Base-by-base conservation (phyloP, 2,113 vertebrate species). In the Mustelus asterias region DNA sequence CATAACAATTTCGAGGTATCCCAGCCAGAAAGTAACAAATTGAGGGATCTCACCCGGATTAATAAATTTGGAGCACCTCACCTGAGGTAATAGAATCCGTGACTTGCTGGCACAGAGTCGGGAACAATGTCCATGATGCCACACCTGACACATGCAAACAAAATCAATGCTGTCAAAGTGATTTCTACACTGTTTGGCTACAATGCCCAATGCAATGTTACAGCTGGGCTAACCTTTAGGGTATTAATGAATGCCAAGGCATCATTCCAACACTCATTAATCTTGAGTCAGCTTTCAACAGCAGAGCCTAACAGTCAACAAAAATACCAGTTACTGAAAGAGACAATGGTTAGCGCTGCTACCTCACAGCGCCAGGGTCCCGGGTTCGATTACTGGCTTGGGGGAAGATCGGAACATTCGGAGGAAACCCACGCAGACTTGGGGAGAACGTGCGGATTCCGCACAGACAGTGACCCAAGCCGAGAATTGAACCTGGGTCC, bases 81-180 rank as follows among this genome's bases (percentile, higher is more conserved):
- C 0, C 60, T 9, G 60, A 9, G 0, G 60, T 63, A 63, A 63
- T 37, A 18, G n/a, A 41, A 65, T 24, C 60, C n/a, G 18, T 0
- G 7, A 37, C 89, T 29, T 9, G 2, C 29, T 44, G 26, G 10
- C 11, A 33, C 48, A 29, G 86, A 60, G 14, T 13, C 13, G n/a
- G 10, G 60, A 93, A 33, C 0, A 1, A 0, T 22, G 14, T n/a
- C 33, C 33, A 92, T 14, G 18, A 14, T 18, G 58, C 89, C 33
- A 22, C 60, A 18, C 16, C 89, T 65, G 58, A 92, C 29, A 65
- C n/a, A 44, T 41, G 89, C 65, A 65, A 93, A 93, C 16, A 6
- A 37, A 93, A 93, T 93, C 89, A 93, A 24, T 93, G 29, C 60
- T 67, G 60, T 93, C 89, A 93, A n/a, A 67, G 65, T 37, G n/a